Evolutionary conservation across 2,888 invertebrate genomes (phyloP), one percentile per base, ranked within the genome.

Genomic region (Eristalis tenax): DNA sequence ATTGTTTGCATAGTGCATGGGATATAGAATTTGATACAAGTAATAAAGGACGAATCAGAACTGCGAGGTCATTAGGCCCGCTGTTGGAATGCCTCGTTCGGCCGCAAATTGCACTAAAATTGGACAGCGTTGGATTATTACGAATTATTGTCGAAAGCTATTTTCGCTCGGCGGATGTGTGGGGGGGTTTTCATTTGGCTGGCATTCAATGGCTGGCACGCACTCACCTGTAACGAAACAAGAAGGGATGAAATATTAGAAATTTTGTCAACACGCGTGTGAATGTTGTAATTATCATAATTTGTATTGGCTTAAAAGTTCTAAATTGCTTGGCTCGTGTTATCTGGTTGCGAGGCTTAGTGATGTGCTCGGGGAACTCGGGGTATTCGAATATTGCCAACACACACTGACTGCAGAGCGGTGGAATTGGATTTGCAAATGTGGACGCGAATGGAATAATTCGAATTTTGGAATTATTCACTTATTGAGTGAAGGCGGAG

Each of bases 211-310:
- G 18, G 50, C 18, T 6, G 50, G 50, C 50, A 32, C 4, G 18
- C 43, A 73, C 75, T 75, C 38, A 75, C 75, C 75, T 75, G 75
- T 13, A 75, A 75, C 22, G 57, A 66, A 65, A 75, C 15, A n/a
- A 23, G 18, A 35, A 57, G 18, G 3, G 11, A 22, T 28, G 11
- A 26, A 56, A 50, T 32, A 26, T 56, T 28, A 26, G 4, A 13
- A 50, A 68, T 68, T 50, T 56, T 32, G 32, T 18, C 26, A 69
- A 13, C 61, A 50, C 50, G 18, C 18, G 8, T 32, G 18, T 50
- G 18, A 18, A 50, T 50, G n/a, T 50, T 18, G 50, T 50, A 50
- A 50, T 50, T 50, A 50, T 18, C 50, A 8, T 50, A 50, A 50
- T 50, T 50, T 50, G 18, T 50, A 50, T 50, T 50, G 50, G 50